These are phyloP conservation scores for Chaunax sp. DNA, from an alignment of 2,797 vertebrate species.

Conservation along the genomic window DNA sequence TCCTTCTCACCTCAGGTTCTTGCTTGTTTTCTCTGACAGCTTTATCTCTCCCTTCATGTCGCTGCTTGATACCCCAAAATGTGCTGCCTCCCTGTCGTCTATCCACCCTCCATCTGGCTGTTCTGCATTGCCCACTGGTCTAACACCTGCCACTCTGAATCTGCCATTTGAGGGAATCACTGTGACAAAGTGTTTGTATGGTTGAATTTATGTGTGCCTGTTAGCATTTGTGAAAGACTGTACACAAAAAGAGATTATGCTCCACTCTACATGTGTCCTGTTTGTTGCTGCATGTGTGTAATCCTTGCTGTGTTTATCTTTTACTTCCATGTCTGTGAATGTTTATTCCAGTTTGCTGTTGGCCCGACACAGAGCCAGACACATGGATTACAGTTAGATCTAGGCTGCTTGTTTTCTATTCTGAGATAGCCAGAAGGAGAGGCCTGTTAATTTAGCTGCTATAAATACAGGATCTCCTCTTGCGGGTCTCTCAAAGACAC, in stretches of 20 bases:
- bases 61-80: conserved; percentile 50
- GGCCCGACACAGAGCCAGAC: conserved; percentile 30
- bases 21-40: conserved; percentile 29
- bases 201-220: not conserved
- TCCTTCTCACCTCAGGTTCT: not conserved
- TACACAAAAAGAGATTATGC: not conserved
- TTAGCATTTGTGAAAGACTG: conserved; percentile 17
- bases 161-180: conserved; percentile 7
- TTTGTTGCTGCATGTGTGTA: conserved; percentile 2
- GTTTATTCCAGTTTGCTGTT: conserved; percentile 30
- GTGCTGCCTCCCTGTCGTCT: conserved; percentile 27
- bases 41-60: conserved; percentile 22
- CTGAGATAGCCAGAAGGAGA: conserved; percentile 70
- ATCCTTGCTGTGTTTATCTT: conserved; percentile 26
- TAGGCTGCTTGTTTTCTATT: conserved; percentile 70
- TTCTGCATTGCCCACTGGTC: conserved; percentile 48
- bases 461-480: conserved; percentile 73
- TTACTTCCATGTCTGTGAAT: conserved; percentile 4
- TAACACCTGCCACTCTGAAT: conserved; percentile 61
- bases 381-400: conserved; percentile 62
- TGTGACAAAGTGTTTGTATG: conserved; percentile 1
- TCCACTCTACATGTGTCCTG: not conserved
- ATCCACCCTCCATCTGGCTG: conserved; percentile 43
- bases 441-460: conserved; percentile 75
- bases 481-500: conserved; percentile 57